Conservation (phyloP, 2,797 vertebrate genomes). For the Rhinophrynus dorsalis region DNA sequence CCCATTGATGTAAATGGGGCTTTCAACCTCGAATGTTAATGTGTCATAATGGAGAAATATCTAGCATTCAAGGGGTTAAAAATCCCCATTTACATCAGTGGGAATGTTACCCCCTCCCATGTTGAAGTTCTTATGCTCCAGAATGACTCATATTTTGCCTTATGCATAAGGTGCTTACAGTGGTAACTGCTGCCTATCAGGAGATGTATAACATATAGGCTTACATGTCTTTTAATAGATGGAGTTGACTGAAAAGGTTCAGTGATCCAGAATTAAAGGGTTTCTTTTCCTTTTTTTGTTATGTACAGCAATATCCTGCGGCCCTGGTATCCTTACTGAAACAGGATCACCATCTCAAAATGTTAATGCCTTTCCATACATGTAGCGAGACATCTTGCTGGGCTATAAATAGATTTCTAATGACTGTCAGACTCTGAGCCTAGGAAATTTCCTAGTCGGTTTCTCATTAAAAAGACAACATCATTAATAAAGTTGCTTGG, state of each 20-base stretch:
- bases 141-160: too few relatives aligned
- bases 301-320: not conserved
- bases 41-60: too few relatives aligned
- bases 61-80: too few relatives aligned
- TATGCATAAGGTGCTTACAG: too few relatives aligned
- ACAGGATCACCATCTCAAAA: slow-evolving; percentile 43
- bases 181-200: too few relatives aligned
- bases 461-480: slow-evolving; percentile 74
- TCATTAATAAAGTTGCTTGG: slow-evolving; percentile 73
- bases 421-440: slow-evolving; percentile 68
- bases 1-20: too few relatives aligned
- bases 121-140: too few relatives aligned
- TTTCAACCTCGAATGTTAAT: too few relatives aligned
- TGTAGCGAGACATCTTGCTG: slow-evolving; percentile 69
- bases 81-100: too few relatives aligned
- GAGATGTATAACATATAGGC: not conserved
- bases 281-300: not conserved
- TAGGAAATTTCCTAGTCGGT: slow-evolving; percentile 69
- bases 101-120: too few relatives aligned
- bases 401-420: slow-evolving; percentile 78
- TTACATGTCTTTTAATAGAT: not conserved
- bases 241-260: not conserved
- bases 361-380: slow-evolving; percentile 55
- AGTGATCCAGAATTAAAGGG: not conserved
- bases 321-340: not conserved